These are phyloP conservation scores for Labeo catla DNA, from an alignment of 2,113 vertebrate genomes.

Conservation along the genomic window DNA sequence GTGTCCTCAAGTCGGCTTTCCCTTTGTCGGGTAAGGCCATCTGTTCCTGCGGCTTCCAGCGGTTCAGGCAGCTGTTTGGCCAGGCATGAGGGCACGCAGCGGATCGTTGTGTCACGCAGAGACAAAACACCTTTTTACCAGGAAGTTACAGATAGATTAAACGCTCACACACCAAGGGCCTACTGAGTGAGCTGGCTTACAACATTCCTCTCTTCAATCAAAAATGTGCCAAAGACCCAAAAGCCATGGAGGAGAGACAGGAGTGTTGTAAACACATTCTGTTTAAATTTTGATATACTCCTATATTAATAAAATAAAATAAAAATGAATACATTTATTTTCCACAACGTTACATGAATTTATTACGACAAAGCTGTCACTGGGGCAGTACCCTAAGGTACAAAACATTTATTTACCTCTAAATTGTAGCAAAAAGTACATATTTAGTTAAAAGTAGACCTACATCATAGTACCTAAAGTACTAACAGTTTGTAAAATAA, in stretches of 20 bases:
- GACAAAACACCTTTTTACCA: slow-evolving; percentile 64
- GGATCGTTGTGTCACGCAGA: slow-evolving; percentile 56
- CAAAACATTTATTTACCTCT: neutral
- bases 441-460: neutral
- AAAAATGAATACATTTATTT: neutral
- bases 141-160: slow-evolving; percentile 63
- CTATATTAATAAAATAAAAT: neutral
- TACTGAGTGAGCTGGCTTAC: slow-evolving; percentile 57
- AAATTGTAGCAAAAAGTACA: no score
- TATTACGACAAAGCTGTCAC: no score
- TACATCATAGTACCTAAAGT: neutral
- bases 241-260: slow-evolving; percentile 2
- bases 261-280: neutral
- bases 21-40: slow-evolving; percentile 60
- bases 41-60: slow-evolving; percentile 65
- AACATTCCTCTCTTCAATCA: slow-evolving; percentile 33
- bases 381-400: neutral
- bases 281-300: neutral
- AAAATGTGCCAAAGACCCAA: slow-evolving; percentile 20
- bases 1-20: slow-evolving; percentile 36
- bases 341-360: neutral
- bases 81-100: slow-evolving; percentile 58
- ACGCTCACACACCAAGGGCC: slow-evolving; percentile 51
- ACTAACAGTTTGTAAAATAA: no score
- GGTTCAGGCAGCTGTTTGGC: slow-evolving; percentile 67